Conservation (phyloP, 2,888 invertebrate species). For the Amorpha juglandis region DNA sequence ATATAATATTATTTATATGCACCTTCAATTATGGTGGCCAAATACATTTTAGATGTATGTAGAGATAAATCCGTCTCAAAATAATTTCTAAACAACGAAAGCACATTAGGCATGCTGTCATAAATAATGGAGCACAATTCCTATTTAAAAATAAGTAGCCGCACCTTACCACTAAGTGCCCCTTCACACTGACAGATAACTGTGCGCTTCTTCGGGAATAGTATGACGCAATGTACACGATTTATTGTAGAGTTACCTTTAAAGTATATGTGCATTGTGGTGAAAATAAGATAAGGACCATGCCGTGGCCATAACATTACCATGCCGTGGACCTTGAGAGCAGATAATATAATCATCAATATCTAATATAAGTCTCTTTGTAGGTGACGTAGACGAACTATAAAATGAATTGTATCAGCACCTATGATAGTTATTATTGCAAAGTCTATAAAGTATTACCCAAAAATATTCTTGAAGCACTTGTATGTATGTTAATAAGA, state of each 20-base stretch:
- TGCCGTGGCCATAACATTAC: too few species aligned
- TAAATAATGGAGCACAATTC: conserved; percentile 27
- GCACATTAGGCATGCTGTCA: conserved; percentile 26
- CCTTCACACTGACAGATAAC: conserved; percentile 18
- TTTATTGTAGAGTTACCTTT: conserved; percentile 7
- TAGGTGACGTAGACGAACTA: too few species aligned
- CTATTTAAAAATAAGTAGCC: conserved; percentile 33
- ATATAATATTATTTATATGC: not conserved
- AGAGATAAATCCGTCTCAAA: not conserved
- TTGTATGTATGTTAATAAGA: too few species aligned
- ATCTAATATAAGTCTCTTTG: too few species aligned
- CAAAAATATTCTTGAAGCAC: too few species aligned
- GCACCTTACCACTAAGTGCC: conserved; percentile 33
- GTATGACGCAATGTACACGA: not conserved
- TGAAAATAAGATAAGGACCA: not conserved
- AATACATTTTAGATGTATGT: not conserved
- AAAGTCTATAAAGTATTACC: too few species aligned
- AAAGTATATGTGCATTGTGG: not conserved
- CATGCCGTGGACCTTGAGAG: not conserved
- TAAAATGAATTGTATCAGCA: too few species aligned
- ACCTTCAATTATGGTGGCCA: not conserved
- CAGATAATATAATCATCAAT: too few species aligned
- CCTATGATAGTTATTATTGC: too few species aligned
- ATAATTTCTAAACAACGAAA: conserved; percentile 22
- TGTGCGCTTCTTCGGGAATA: not conserved